These are phyloP conservation scores for Tachyglossus aculeatus DNA, from an alignment of 2,797 vertebrate genomes.

Conservation along the genomic window DNA sequence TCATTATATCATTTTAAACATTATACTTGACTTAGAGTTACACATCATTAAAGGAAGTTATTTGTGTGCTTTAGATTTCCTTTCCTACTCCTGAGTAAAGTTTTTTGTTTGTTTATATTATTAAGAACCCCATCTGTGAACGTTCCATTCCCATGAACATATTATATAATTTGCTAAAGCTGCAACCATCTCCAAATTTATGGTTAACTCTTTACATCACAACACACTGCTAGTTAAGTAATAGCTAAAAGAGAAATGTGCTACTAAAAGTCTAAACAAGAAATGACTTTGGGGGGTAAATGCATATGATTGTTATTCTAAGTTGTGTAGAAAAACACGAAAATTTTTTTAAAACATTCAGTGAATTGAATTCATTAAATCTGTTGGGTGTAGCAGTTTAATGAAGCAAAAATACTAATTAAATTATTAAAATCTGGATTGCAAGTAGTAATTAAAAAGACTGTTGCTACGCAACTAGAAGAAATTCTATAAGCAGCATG, in stretches of 20 bases:
- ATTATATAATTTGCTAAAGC: not conserved
- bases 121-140: not conserved
- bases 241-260: not conserved
- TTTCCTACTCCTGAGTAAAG: not conserved
- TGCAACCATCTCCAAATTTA: not conserved
- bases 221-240: not conserved
- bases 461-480: constrained; percentile 67
- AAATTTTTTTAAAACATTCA: constrained; percentile 50
- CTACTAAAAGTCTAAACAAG: not conserved
- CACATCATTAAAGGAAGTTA: not conserved
- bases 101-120: too few species aligned
- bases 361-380: constrained; percentile 56
- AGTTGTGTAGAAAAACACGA: constrained; percentile 23
- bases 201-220: not conserved
- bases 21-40: too few species aligned
- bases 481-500: constrained; percentile 51
- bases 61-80: not conserved
- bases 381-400: constrained; percentile 65
- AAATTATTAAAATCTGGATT: constrained; percentile 74
- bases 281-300: not conserved
- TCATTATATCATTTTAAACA: too few species aligned
- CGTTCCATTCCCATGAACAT: constrained; percentile 4
- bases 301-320: constrained; percentile 30
- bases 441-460: constrained; percentile 69
- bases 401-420: constrained; percentile 73